Evolutionary conservation across 2,888 invertebrate species (phyloP).

Genomic region (Cantharis lateralis): DNA sequence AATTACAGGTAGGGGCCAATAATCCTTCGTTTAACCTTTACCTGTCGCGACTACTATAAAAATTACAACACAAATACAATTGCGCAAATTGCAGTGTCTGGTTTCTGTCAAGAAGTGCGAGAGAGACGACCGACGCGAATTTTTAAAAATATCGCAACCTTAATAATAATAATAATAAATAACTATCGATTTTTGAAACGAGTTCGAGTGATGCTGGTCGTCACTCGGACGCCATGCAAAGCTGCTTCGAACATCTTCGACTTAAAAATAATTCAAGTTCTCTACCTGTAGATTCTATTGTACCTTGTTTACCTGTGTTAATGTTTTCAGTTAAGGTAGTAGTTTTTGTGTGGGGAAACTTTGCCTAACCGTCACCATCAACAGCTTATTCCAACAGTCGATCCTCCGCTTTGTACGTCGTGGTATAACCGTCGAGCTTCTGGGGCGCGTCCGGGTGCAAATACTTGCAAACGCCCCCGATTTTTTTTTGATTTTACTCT

Average conservation of each 20-base stretch:
- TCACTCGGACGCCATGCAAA: neutral
- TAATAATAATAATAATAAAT: neutral
- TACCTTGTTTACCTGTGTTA: constrained; percentile 50
- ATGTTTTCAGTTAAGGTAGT: constrained; percentile 52
- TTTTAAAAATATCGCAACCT: neutral
- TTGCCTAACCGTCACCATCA: constrained; percentile 38
- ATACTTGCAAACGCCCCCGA: neutral
- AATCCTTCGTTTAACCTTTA: neutral
- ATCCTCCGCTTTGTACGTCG: constrained; percentile 6
- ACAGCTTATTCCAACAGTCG: constrained; percentile 27
- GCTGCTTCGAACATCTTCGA: neutral
- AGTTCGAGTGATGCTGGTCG: neutral
- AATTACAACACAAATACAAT: neutral
- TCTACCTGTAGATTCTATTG: neutral
- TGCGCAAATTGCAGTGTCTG: neutral
- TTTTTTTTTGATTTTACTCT: neutral
- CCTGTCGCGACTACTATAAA: neutral
- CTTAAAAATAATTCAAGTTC: neutral
- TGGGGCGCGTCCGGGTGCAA: constrained; percentile 16
- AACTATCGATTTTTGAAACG: neutral
- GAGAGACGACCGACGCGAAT: neutral
- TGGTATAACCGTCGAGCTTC: constrained; percentile 17
- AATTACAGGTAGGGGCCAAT: neutral
- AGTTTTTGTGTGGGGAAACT: constrained; percentile 40
- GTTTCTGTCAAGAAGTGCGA: neutral